phyloP scores from a whole-genome alignment of 2,113 vertebrate species.

The Protobothrops mucrosquamatus region DNA sequence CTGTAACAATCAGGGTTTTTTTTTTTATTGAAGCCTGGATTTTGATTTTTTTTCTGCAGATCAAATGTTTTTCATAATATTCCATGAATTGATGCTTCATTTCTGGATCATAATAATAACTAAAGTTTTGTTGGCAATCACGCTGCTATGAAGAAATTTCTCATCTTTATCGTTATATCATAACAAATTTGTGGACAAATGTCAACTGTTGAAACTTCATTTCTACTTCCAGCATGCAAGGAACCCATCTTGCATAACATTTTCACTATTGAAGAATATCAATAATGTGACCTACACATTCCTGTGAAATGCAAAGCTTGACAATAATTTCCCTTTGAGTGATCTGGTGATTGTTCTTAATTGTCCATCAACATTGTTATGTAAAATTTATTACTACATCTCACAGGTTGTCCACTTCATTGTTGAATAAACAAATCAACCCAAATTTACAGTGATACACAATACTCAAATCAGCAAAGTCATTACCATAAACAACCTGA shows the following conservation, averaged over 20 bases:
- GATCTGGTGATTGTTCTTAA: background rate
- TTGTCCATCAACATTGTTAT: background rate
- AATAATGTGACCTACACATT: background rate
- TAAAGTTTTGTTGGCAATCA: background rate
- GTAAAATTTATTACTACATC: background rate
- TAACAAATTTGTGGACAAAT: background rate
- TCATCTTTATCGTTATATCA: background rate
- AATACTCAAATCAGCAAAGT: background rate
- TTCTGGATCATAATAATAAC: background rate
- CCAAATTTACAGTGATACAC: background rate
- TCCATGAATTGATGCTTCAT: background rate
- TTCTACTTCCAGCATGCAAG: background rate
- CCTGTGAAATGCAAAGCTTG: background rate
- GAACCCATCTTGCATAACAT: background rate
- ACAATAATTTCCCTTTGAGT: background rate
- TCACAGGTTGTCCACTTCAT: background rate
- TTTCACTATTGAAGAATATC: background rate
- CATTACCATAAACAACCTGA: no score
- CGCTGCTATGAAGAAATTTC: background rate
- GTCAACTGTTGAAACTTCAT: background rate
- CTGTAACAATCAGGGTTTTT: background rate
- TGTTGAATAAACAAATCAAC: background rate
- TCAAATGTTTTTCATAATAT: background rate
- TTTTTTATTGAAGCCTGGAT: background rate
- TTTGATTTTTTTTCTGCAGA: background rate